These are phyloP conservation scores for Choloepus hoffmanni DNA, from an alignment of 2,113 vertebrate genomes.

Conservation along the genomic window DNA sequence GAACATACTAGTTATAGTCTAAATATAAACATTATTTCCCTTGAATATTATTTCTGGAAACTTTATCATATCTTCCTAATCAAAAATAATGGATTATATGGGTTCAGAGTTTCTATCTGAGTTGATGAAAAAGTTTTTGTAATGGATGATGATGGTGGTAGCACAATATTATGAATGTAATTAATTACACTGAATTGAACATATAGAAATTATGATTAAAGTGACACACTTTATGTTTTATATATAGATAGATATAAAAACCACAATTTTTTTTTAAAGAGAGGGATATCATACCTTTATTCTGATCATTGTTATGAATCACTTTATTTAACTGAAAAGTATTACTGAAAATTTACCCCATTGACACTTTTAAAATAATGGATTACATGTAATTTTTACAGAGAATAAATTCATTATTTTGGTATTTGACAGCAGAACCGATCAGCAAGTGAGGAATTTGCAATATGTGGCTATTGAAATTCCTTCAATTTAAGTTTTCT, in stretches of 20 bases:
- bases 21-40: neutral
- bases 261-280: too few relatives aligned
- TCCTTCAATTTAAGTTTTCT: neutral
- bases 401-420: neutral
- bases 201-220: too few relatives aligned
- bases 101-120: too few relatives aligned
- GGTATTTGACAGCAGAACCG: neutral
- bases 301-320: neutral
- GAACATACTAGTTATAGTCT: neutral
- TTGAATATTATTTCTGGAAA: neutral
- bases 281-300: neutral
- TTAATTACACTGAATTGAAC: too few relatives aligned
- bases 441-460: neutral
- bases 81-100: neutral
- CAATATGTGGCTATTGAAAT: neutral
- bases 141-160: too few relatives aligned
- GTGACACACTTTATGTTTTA: too few relatives aligned
- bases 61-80: neutral
- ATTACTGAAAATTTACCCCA: neutral
- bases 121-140: too few relatives aligned
- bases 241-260: too few relatives aligned
- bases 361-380: neutral
- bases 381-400: neutral
- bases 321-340: neutral
- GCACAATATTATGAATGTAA: too few relatives aligned